Conservation (phyloP, 2,888 invertebrate species). For the Drepana falcataria region DNA sequence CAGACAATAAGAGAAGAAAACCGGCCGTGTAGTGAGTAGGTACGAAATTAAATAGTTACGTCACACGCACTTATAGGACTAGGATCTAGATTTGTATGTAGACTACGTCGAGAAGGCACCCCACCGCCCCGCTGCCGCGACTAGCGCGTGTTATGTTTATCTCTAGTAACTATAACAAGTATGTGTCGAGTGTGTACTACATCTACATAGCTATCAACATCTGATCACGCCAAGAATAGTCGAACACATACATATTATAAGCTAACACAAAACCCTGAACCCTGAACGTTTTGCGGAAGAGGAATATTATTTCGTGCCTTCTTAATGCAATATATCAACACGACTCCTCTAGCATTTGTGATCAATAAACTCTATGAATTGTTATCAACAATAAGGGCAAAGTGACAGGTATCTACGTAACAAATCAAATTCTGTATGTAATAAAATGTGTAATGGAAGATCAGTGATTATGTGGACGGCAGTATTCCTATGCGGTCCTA, state of each 20-base stretch:
- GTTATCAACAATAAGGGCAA: background rate
- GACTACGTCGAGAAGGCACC: conserved; percentile 23
- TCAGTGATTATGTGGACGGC: conserved; percentile 15
- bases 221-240: conserved; percentile 27
- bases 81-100: conserved; percentile 32
- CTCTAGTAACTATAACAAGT: too few relatives aligned
- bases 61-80: conserved; percentile 34
- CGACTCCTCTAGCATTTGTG: conserved; percentile 8
- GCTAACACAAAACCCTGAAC: conserved; percentile 27
- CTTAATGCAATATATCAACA: conserved; percentile 8
- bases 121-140: conserved; percentile 21
- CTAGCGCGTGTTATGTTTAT: conserved; percentile 39
- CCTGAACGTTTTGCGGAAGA: conserved; percentile 27
- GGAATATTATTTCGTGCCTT: conserved; percentile 19
- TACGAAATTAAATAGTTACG: conserved; percentile 23
- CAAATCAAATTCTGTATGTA: too few relatives aligned
- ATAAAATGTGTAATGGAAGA: too few relatives aligned
- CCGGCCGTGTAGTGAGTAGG: background rate
- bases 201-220: conserved; percentile 22
- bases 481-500: background rate
- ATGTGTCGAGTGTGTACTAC: conserved; percentile 18
- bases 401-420: too few relatives aligned
- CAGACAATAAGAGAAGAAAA: conserved; percentile 5
- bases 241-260: conserved; percentile 8
- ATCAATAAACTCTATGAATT: conserved; percentile 2